Conservation (phyloP, 2,888 invertebrate species). For the Acutogordius australiensis region DNA sequence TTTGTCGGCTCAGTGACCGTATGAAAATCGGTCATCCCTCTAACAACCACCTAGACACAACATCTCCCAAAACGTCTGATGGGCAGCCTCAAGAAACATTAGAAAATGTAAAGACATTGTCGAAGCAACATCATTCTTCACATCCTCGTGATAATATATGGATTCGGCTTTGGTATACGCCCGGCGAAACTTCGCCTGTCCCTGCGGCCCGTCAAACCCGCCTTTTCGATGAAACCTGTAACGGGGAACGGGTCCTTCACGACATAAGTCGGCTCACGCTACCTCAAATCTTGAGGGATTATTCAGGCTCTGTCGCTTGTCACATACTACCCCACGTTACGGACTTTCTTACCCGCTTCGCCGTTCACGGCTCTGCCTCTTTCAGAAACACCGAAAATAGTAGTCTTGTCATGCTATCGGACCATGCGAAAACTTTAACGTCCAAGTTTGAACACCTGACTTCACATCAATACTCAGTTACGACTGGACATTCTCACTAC, state of each 20-base stretch:
- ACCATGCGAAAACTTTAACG: too few species aligned
- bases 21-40: not conserved
- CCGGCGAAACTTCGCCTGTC: not conserved
- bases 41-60: too few species aligned
- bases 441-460: too few species aligned
- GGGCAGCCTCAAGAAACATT: too few species aligned
- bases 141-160: not conserved
- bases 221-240: not conserved
- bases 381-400: not conserved
- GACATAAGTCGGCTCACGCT: not conserved
- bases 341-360: not conserved
- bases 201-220: not conserved
- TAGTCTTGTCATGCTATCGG: not conserved
- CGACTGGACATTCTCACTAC: too few species aligned
- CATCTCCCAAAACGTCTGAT: too few species aligned
- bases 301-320: not conserved
- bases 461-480: too few species aligned
- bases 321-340: not conserved
- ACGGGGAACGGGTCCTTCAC: not conserved
- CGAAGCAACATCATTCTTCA: too few species aligned
- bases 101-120: too few species aligned
- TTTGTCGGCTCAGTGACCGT: not conserved
- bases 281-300: not conserved
- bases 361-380: not conserved
- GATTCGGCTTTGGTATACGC: not conserved